Base-by-base conservation (phyloP, 1,140 invertebrate genomes). In the Micrasema minimum region DNA sequence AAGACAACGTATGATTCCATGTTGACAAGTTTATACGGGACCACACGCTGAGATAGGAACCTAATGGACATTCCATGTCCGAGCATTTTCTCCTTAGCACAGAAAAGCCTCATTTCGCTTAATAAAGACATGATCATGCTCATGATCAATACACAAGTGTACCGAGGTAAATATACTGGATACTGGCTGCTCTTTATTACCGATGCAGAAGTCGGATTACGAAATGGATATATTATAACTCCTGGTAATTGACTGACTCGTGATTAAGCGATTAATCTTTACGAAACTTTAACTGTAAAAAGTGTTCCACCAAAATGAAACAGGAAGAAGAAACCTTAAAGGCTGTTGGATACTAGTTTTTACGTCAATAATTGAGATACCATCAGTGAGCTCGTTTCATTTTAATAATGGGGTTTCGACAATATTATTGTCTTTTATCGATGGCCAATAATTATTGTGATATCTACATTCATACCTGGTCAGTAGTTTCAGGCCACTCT, bases 241-340 rank as follows among this genome's bases (percentile, higher is more conserved):
- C 26, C 26, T 31, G 3, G 26, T 31, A 31, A 31, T 31, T 31
- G 26, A 31, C 43, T 46, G 43, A 23, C 11, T 51, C 7, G 16
- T 51, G 48, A 51, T 51, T 51, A 23, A 51, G 48, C 20, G 48
- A 51, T 51, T 51, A 51, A 51, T 51, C 48, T 51, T 20, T 20
- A 51, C 22, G 22, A 46, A 46, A 31, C 26, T 31, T 31, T 31
- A 31, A 31, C 26, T 31, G 26, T 31, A 16, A 45, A 45, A 45
- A 6, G 41, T 3, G 41, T 12, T 16, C 41, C 41, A 45, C 41
- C 11, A 16, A 45, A 45, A 16, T 45, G 3, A 45, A n/a, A 16
- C 11, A 12, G 41, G 14, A 16, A 45, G 41, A 45, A 45, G 14
- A n/a, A 45, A 45, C 41, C 41, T 45, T 45, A 45, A 45, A 12